These are phyloP conservation scores for Pocillopora damicornis DNA, from an alignment of 64 coral and sea anemone species.

Conservation along the genomic window DNA sequence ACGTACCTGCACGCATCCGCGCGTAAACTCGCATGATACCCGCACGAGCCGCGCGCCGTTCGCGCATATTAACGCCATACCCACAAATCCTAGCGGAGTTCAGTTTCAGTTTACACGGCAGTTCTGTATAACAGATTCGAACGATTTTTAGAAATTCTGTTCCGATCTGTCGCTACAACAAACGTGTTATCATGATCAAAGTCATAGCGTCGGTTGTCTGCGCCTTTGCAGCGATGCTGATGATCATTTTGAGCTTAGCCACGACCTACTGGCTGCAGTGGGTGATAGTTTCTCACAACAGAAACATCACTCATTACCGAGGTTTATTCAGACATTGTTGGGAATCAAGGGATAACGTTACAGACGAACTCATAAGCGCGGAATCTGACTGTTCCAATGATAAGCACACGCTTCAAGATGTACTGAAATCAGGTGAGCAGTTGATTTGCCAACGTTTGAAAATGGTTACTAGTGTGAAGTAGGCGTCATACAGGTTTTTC, in stretches of 20 bases:
- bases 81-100: slow-evolving; percentile 6
- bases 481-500: background rate
- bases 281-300: slow-evolving; percentile 31
- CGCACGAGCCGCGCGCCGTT: background rate
- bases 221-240: slow-evolving; percentile 54
- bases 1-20: no score
- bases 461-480: background rate
- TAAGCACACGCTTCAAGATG: background rate
- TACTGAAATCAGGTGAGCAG: background rate
- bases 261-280: slow-evolving; percentile 71
- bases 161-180: background rate
- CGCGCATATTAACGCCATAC: background rate
- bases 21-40: background rate
- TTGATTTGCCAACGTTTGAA: background rate
- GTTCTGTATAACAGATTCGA: background rate
- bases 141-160: background rate
- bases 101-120: background rate
- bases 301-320: slow-evolving; percentile 54
- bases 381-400: background rate
- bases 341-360: slow-evolving; percentile 55
- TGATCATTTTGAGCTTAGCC: slow-evolving; percentile 53
- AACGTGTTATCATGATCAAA: slow-evolving; percentile 51
- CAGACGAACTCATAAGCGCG: slow-evolving; percentile 9
- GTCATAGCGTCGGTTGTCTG: slow-evolving; percentile 59
- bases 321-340: slow-evolving; percentile 50